Evolutionary conservation across 2,797 vertebrate genomes (phyloP), one percentile per base, ranked within the genome.

Genomic region (Smutsia gigantea): DNA sequence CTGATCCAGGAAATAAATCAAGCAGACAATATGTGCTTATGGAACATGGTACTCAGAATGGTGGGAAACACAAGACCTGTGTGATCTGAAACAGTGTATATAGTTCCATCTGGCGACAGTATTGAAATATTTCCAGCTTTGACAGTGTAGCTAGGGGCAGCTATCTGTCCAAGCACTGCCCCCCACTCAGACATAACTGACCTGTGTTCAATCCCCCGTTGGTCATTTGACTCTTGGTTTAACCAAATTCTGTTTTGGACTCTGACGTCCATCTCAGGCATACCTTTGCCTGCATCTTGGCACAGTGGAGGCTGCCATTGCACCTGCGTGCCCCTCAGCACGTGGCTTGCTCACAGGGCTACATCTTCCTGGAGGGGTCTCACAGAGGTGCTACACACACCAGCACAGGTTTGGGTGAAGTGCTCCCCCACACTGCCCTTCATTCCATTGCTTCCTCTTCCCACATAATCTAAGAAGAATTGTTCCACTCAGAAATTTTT

Each of bases 161-260:
- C 21, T 17, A 8, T 7, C 53, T 5, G 29, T 29, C 63, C 37
- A 27, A 68, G 51, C 9, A n/a, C 27, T 18, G 1, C 90, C 53
- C 37, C 61, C 59, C 39, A 31, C 51, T 27, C 23, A 21, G 49
- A 31, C 25, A 14, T 42, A n/a, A 64, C 55, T 5, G 9, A 39
- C 7, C 61, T 39, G 11, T 31, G 1, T 18, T 29, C 25, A 42
- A 0, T 55, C 93, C 25, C 27, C 39, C n/a, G 46, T 49, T 15
- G 4, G 39, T 87, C 90, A 69, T 57, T 37, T 69, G 69, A 90
- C 57, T 77, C 31, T 69, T 42, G 9, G 29, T 68, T 89, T 89
- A 66, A 53, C n/a, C 61, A 59, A 69, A 64, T 63, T 82, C 55
- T 78, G 17, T 71, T 91, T 12, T 27, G 64, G 64, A 34, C 18